Conservation (phyloP, 1,140 invertebrate genomes). For the Coelopa frigida region DNA sequence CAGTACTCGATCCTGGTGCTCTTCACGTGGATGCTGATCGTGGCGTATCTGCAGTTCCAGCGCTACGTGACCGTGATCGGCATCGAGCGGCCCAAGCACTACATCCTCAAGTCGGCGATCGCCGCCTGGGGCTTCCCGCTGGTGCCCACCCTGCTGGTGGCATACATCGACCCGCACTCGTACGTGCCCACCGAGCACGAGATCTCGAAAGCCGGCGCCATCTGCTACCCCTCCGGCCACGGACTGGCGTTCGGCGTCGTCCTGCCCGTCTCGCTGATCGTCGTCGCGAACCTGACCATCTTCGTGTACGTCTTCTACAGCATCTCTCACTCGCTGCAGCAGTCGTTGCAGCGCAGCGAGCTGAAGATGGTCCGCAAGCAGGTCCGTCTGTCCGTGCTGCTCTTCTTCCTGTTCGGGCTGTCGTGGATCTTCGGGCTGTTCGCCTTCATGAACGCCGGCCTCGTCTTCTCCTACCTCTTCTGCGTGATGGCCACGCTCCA, state of each 20-base stretch:
- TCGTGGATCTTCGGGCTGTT: constrained; percentile 58
- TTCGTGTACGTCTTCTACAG: constrained; percentile 52
- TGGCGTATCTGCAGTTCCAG: constrained; percentile 55
- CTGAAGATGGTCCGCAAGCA: constrained; percentile 49
- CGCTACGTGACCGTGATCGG: constrained; percentile 54
- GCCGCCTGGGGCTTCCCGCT: constrained; percentile 51
- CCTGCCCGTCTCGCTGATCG: constrained; percentile 50
- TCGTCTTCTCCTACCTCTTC: constrained; percentile 55
- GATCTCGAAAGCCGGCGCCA: constrained; percentile 21
- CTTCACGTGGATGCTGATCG: constrained; percentile 60
- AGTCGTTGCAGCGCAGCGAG: constrained; percentile 45
- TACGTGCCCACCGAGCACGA: constrained; percentile 45
- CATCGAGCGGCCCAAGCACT: constrained; percentile 45
- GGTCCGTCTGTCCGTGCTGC: constrained; percentile 50
- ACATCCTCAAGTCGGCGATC: constrained; percentile 48
- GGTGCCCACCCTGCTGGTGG: constrained; percentile 47
- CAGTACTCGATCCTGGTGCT: constrained; percentile 57
- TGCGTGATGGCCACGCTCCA: constrained; percentile 56
- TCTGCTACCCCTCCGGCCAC: constrained; percentile 54
- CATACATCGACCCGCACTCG: constrained; percentile 45
- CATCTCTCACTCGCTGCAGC: constrained; percentile 48
- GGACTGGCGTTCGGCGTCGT: constrained; percentile 50
- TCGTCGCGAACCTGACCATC: constrained; percentile 49
- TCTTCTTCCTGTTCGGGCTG: constrained; percentile 57
- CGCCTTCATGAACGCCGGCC: constrained; percentile 45